Percentiles rank a stretch among this genome's conserved stretches.
These are phyloP conservation scores for Neocrepidodera transversa DNA, from an alignment of 2,888 invertebrate species.

Conservation along the genomic window DNA sequence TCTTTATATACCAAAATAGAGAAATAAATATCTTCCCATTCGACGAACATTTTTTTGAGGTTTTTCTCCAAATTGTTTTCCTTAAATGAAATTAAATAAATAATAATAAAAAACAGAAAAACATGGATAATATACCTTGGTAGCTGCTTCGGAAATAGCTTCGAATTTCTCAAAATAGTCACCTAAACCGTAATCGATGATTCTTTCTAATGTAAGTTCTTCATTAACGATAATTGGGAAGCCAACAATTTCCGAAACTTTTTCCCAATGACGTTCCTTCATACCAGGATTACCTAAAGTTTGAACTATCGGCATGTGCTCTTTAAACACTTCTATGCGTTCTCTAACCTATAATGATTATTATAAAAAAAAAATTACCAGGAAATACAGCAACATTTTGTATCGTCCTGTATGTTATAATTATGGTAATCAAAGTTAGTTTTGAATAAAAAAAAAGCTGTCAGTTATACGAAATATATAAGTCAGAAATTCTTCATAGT, in stretches of 20 bases:
- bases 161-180: conserved; percentile 91
- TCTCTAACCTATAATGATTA: conserved; percentile 64
- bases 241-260: conserved; percentile 92
- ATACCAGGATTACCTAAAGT: conserved; percentile 95
- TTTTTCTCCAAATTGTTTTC: conserved; percentile 92
- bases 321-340: conserved; percentile 86
- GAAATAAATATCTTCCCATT: conserved; percentile 87
- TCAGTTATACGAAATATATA: too few species aligned
- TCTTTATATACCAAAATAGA: conserved; percentile 78
- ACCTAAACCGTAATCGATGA: conserved; percentile 88
- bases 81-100: background rate
- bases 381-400: too few species aligned
- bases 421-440: too few species aligned
- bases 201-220: conserved; percentile 81
- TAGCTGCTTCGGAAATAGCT: conserved; percentile 90
- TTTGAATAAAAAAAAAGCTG: too few species aligned
- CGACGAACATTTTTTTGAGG: conserved; percentile 85
- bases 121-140: conserved; percentile 64
- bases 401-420: too few species aligned
- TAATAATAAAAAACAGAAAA: too few species aligned
- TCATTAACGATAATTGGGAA: conserved; percentile 88
- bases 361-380: conserved; percentile 6
- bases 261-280: conserved; percentile 92
- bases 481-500: too few species aligned
- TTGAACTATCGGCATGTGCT: conserved; percentile 89